Evolutionary conservation across 2,888 invertebrate genomes (phyloP).

Genomic region (Cataglyphis cursor): DNA sequence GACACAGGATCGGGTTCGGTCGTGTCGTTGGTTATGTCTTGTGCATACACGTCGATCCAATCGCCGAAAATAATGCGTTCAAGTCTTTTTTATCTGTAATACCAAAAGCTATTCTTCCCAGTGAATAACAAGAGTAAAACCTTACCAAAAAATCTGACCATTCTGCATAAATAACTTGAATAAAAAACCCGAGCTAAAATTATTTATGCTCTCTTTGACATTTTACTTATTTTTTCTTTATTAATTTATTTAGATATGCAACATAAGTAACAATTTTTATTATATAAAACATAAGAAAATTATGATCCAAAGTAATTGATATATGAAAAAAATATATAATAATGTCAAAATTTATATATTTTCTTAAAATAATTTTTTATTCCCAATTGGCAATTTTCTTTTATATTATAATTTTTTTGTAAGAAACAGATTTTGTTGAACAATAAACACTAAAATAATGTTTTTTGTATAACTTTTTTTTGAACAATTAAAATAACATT

Average conservation of each 20-base stretch:
- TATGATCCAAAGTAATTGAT: not conserved
- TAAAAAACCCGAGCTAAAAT: not conserved
- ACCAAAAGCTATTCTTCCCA: conserved; percentile 15
- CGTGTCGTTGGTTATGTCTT: conserved; percentile 48
- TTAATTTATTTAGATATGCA: not conserved
- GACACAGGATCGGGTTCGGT: conserved; percentile 47
- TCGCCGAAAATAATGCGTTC: conserved; percentile 46
- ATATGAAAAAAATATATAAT: not conserved
- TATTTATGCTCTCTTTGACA: not conserved
- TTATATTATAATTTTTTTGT: not conserved
- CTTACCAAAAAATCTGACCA: not conserved
- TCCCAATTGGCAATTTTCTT: not conserved
- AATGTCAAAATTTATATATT: not conserved
- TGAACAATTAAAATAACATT: not conserved
- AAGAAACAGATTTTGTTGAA: not conserved
- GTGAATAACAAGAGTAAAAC: conserved; percentile 25
- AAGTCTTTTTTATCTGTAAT: conserved; percentile 30
- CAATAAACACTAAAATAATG: not conserved
- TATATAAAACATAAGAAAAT: not conserved
- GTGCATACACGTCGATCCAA: conserved; percentile 31
- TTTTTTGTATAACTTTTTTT: not conserved
- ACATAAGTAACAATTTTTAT: not conserved
- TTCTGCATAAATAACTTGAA: conserved; percentile 10
- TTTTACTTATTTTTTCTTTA: not conserved
- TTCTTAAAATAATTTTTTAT: not conserved